Conservation (phyloP, 2,888 invertebrate species). For the Acronicta aceris region DNA sequence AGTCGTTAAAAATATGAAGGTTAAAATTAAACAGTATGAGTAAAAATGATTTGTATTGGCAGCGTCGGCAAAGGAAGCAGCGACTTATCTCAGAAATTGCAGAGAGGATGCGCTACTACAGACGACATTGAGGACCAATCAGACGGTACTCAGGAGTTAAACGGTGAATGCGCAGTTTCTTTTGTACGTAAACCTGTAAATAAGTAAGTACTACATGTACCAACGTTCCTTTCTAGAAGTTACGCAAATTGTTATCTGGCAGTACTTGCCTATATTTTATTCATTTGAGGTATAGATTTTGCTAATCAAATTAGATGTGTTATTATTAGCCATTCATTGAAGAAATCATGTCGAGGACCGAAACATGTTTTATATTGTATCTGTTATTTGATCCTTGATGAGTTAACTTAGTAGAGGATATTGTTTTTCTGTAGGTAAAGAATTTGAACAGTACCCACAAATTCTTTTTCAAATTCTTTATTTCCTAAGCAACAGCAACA, state of each 20-base stretch:
- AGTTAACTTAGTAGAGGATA: too few relatives aligned
- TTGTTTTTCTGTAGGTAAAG: too few relatives aligned
- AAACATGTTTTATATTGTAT: too few relatives aligned
- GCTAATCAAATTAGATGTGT: too few relatives aligned
- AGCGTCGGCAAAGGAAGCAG: slow-evolving; percentile 74
- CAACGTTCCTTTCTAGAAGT: slow-evolving; percentile 5
- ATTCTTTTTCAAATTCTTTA: too few relatives aligned
- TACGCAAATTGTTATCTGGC: not conserved
- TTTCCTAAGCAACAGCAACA: too few relatives aligned
- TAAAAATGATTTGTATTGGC: slow-evolving; percentile 57
- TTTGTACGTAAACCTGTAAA: slow-evolving; percentile 38
- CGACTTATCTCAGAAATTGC: slow-evolving; percentile 84
- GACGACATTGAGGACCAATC: slow-evolving; percentile 87
- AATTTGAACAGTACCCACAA: too few relatives aligned
- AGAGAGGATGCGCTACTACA: slow-evolving; percentile 80
- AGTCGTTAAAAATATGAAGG: slow-evolving; percentile 13
- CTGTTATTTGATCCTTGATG: too few relatives aligned
- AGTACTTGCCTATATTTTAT: not conserved
- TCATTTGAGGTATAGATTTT: too few relatives aligned
- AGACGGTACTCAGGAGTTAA: slow-evolving; percentile 63
- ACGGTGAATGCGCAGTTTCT: slow-evolving; percentile 67
- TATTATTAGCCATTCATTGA: too few relatives aligned
- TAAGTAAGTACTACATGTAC: slow-evolving; percentile 11
- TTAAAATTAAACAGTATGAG: slow-evolving; percentile 18
- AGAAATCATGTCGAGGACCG: too few relatives aligned